These are phyloP conservation scores for Trinectes maculatus DNA, from an alignment of 2,113 vertebrate species.

Conservation along the genomic window DNA sequence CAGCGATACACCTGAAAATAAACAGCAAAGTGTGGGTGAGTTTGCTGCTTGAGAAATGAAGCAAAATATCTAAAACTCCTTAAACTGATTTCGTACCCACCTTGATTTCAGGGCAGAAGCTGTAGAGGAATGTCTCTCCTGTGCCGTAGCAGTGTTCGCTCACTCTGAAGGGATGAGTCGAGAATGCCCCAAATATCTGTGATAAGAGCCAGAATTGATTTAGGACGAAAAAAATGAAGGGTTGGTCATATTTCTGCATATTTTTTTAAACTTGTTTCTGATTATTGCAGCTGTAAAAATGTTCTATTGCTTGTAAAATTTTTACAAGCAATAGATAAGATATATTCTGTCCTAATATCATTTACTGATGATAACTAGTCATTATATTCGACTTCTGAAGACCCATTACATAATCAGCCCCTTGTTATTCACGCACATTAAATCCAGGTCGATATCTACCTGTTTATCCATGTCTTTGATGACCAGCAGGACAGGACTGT, in stretches of 20 bases:
- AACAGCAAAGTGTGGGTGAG: neutral
- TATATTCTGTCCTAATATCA: no score
- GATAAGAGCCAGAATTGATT: constrained; percentile 4
- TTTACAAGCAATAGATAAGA: no score
- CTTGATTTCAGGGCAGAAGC: constrained; percentile 96
- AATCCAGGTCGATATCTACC: constrained; percentile 75
- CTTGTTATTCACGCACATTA: neutral
- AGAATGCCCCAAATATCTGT: constrained; percentile 95
- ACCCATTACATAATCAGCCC: no score
- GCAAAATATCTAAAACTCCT: neutral
- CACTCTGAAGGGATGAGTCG: constrained; percentile 94
- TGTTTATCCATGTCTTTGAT: constrained; percentile 95
- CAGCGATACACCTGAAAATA: constrained; percentile 91
- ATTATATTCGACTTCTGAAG: no score
- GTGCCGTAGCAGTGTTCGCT: constrained; percentile 98
- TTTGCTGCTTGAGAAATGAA: neutral
- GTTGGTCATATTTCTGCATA: no score
- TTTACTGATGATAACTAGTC: no score
- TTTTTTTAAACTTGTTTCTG: no score
- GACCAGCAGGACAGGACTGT: constrained; percentile 92
- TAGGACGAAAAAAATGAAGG: no score
- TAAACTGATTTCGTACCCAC: constrained; percentile 46
- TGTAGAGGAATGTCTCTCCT: constrained; percentile 97
- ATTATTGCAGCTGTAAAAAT: no score
- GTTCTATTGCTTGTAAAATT: no score